Evolutionary conservation across 2,113 vertebrate species (phyloP), one percentile per base, ranked within the genome.

Genomic region (Zeus faber): DNA sequence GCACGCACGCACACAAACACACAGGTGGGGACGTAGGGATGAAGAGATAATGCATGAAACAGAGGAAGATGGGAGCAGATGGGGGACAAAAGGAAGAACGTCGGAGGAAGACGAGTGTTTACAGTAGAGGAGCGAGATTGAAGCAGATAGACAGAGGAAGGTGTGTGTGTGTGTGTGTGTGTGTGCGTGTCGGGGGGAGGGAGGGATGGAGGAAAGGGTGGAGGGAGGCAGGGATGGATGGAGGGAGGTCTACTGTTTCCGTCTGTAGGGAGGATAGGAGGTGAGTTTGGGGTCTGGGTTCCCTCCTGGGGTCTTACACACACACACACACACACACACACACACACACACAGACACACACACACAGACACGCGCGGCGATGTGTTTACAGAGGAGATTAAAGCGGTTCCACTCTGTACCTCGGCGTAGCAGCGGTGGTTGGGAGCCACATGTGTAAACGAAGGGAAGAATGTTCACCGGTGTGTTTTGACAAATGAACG

Each of bases 361-460:
- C 44, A 39, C 16, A 26, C 6, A 50, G 51, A 63, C 37, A 59
- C 53, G 18, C 2, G 18, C 21, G 45, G 41, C 21, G 26, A 37
- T 60, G 67, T 81, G 80, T 83, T 81, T 83, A 83, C 44, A 75
- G 11, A 72, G 59, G 48, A 76, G 76, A 83, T 74, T 75, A 78
- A 62, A 62, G 58, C 50, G 24, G 72, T 70, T 86, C 77, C 69
- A 77, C 47, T 67, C 68, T 46, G 72, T 81, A 65, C 77, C 74
- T 71, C 68, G 58, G 49, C 0, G 22, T 33, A 55, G 48, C 64
- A 57, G 51, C 62, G 65, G 65, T 58, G 31, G 55, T 55, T 48
- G 25, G 35, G 54, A 48, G 50, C 68, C 67, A 62, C 23, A 66
- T 67, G 75, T 73, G 62, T 65, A 77, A 79, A 85, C 65, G 16